Conservation (phyloP, 1,140 invertebrate genomes). For the Yoshiicerus persimilis region DNA sequence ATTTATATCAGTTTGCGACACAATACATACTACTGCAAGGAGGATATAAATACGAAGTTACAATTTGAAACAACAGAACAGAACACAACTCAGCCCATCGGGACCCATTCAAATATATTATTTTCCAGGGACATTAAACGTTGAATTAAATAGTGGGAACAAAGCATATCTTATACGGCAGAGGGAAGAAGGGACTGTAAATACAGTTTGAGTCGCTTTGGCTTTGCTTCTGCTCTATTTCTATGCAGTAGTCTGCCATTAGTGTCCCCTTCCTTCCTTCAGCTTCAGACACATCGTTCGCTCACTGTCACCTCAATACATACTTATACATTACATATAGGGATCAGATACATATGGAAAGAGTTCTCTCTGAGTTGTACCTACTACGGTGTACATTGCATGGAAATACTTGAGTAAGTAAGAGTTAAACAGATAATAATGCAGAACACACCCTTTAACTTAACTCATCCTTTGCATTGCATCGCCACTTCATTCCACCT, state of each 20-base stretch:
- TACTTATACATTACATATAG: not conserved
- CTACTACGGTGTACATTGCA: not conserved
- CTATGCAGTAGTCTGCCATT: not conserved
- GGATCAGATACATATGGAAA: not conserved
- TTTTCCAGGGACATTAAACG: constrained; percentile 16
- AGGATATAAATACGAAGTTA: not conserved
- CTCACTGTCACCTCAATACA: constrained; percentile 12
- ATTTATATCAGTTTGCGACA: not conserved
- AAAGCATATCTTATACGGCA: not conserved
- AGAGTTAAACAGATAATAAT: not conserved
- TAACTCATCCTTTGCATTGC: not conserved
- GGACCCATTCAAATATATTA: constrained; percentile 10
- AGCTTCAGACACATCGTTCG: not conserved
- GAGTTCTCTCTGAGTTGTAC: too few species aligned
- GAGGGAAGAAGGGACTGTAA: not conserved
- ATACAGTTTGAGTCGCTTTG: not conserved
- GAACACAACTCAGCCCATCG: not conserved
- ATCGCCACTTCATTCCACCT: not conserved
- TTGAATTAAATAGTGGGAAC: not conserved
- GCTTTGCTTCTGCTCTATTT: not conserved
- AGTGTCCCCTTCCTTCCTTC: not conserved
- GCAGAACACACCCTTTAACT: not conserved
- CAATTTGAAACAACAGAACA: not conserved
- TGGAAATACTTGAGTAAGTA: not conserved
- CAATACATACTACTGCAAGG: not conserved